phyloP scores from a whole-genome alignment of 2,888 invertebrate genomes.

The Eristalis tenax region DNA sequence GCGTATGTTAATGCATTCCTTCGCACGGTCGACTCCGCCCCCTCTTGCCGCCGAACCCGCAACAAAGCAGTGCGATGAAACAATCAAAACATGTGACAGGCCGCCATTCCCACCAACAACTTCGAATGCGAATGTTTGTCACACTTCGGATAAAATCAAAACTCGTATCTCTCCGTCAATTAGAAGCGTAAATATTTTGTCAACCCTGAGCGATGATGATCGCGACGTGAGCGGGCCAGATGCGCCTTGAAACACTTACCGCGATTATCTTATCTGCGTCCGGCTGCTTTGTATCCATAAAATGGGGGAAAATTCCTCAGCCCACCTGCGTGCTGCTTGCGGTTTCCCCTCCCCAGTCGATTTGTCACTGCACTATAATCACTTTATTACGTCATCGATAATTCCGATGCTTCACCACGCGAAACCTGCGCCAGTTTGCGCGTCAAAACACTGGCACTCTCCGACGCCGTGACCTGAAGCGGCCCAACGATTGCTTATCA shows the following conservation, averaged over 20 bases:
- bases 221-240: conserved; percentile 11
- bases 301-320: conserved; percentile 28
- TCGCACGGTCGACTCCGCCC: background rate
- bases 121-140: background rate
- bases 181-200: conserved; percentile 27
- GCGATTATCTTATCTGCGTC: conserved; percentile 39
- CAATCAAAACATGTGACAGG: conserved; percentile 32
- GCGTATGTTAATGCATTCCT: background rate
- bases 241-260: conserved; percentile 18
- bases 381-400: conserved; percentile 43
- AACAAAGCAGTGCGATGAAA: conserved; percentile 14
- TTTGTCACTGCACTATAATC: conserved; percentile 20
- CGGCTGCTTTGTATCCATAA: conserved; percentile 61
- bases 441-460: background rate
- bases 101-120: background rate
- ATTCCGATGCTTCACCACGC: background rate
- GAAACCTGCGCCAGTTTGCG: background rate
- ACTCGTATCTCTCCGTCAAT: background rate
- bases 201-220: conserved; percentile 1
- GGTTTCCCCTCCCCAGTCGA: background rate
- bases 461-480: background rate
- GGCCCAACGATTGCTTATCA: conserved; percentile 22
- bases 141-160: background rate
- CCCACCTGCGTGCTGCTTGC: conserved; percentile 3
- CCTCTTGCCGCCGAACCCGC: background rate